These are phyloP conservation scores for Octodon degus DNA, from an alignment of 2,113 vertebrate species.

Conservation along the genomic window DNA sequence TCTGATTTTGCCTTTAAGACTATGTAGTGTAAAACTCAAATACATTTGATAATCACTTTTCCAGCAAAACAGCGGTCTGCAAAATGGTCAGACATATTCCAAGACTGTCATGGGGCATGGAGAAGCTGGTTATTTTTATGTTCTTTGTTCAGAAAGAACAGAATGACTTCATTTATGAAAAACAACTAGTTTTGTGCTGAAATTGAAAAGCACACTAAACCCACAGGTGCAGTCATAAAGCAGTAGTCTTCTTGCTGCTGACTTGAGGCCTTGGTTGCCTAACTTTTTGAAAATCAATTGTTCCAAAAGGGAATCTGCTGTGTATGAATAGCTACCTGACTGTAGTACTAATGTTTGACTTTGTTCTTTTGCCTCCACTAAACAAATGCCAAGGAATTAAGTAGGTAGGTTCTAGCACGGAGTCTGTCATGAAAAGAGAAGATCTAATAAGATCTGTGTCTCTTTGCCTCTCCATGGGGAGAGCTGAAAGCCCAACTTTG, in stretches of 20 bases:
- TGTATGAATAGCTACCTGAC: slow-evolving; percentile 6
- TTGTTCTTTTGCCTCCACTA: slow-evolving; percentile 26
- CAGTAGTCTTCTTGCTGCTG: background rate
- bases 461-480: background rate
- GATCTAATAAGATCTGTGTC: background rate
- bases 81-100: background rate
- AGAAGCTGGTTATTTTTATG: background rate
- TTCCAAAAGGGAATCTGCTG: slow-evolving; percentile 44
- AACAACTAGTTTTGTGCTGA: slow-evolving; percentile 35
- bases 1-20: slow-evolving; percentile 42
- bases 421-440: background rate
- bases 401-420: slow-evolving; percentile 28
- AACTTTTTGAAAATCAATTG: slow-evolving; percentile 51
- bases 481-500: background rate
- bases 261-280: background rate
- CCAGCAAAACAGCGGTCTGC: background rate
- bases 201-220: background rate
- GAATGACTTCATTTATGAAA: slow-evolving; percentile 46
- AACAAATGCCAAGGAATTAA: slow-evolving; percentile 43
- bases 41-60: background rate
- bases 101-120: background rate
- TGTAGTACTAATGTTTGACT: background rate
- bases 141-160: slow-evolving; percentile 54
- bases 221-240: background rate
- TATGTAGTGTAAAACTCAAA: background rate